Evolutionary conservation across 2,888 invertebrate genomes (phyloP), one percentile per base, ranked within the genome.

Genomic region (Phrixothrix hirtus): DNA sequence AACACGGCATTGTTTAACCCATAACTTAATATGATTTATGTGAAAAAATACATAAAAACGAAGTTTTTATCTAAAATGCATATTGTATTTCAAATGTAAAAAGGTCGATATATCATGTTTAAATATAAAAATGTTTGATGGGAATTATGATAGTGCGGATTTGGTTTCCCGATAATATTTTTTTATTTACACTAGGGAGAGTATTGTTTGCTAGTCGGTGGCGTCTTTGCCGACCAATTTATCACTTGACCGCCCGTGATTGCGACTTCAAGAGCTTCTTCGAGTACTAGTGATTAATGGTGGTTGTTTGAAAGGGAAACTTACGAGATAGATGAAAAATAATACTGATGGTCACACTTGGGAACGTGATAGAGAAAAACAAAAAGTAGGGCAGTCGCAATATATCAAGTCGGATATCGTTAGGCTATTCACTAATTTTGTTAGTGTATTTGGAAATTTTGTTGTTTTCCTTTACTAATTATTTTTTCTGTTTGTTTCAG

Each of bases 401-500:
- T 51, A 44, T 37, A 51, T 51, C 51, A 51, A 31, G 27, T 32
- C 21, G 13, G 21, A 16, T n/a, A n/a, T n/a, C n/a, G n/a, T n/a
- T n/a, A n/a, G n/a, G n/a, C n/a, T n/a, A n/a, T n/a, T n/a, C n/a
- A n/a, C n/a, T n/a, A 36, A 21, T 25, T 44, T 9, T 34, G 7
- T 26, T 44, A 34, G 26, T 32, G 7, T 26, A 25, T 13, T 44
- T 15, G 32, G 13, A 15, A 26, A 37, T 25, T 43, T 17, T 21
- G 34, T 12, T 11, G 9, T 31, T 9, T 30, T n/a, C 7, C 12
- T 11, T 9, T 11, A 12, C 26, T 30, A 38, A 32, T 38, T 15
- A 9, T 25, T 25, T 13, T 37, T 32, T 27, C 7, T 35, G 9
- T 43, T 74, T 73, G 61, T 78, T 73, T 1, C 83, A 92, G 92